A percentile compares a stretch with the other conserved stretches of the same genome.
Evolutionary conservation across 2,113 vertebrate species (phyloP).

Genomic region (Hystrix cristata): DNA sequence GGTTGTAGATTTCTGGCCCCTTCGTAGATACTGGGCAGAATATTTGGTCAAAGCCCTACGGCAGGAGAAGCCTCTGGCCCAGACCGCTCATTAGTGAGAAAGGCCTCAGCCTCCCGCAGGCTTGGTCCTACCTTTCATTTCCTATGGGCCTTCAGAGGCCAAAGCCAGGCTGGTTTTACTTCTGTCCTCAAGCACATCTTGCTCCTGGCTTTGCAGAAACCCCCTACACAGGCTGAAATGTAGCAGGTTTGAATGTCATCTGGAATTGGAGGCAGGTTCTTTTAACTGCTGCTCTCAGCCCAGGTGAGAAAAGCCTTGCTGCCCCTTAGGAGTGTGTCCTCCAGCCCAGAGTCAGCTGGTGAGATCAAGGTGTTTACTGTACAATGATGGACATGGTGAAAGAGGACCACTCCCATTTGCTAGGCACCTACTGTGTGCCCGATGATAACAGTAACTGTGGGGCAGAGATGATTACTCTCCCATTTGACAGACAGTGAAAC

Average conservation of each 20-base stretch:
- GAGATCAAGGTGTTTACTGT: background rate
- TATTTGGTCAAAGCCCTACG: background rate
- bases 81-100: background rate
- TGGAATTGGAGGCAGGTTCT: background rate
- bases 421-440: no score
- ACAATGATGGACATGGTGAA: background rate
- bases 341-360: background rate
- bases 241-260: accelerated
- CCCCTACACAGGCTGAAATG: no score
- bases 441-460: background rate
- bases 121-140: background rate
- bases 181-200: background rate
- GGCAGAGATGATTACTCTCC: background rate
- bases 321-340: accelerated
- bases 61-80: background rate
- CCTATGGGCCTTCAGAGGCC: background rate
- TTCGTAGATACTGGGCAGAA: background rate
- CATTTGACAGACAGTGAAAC: background rate
- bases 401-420: background rate
- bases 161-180: background rate
- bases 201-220: no score
- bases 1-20: background rate
- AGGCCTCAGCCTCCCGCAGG: background rate
- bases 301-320: background rate
- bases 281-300: background rate